Evolutionary conservation across 2,113 vertebrate species (phyloP), one percentile per base, ranked within the genome.

Genomic region (Pterocles gutturalis): DNA sequence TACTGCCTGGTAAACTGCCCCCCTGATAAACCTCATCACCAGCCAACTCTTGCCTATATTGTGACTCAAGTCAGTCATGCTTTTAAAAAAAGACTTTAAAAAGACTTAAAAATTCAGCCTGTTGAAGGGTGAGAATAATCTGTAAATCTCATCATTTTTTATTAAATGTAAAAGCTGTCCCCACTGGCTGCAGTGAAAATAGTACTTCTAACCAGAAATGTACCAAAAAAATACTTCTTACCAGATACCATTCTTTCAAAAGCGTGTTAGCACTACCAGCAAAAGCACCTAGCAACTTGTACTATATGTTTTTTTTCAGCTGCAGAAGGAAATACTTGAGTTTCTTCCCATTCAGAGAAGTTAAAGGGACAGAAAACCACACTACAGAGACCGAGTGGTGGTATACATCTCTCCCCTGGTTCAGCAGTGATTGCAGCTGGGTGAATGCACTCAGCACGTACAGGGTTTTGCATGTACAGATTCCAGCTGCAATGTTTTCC

Each of bases 221-320:
- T 12, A 21, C 28, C 28, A 25, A 65, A 71, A 60, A 24, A 45
- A 41, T 28, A 4, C 3, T 33, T 53, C 57, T 38, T 28, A 38
- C 4, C 33, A 78, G 15, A 21, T 10, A 36, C 2, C 2, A 6
- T 17, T 55, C 53, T 49, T 76, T 33, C 16, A 38, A 22, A 31
- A 21, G 13, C 38, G 14, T 51, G 10, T 3, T 25, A 61, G 28
- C 21, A 61, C 11, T 48, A 19, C 25, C 36, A 72, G 36, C 3
- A 80, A 51, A 55, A 73, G 5, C 25, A n/a, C 60, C 48, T 36
- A n/a, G 9, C 34, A 34, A 29, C 9, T 9, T 29, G 10, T 15
- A 7, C 6, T 46, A 0, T 33, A 12, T 11, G 1, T 1, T 41
- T 28, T 51, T 55, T 87, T 76, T 48, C 16, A 16, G 10, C 22